phyloP scores from a whole-genome alignment of 2,888 invertebrate genomes.

The Erynnis tages region DNA sequence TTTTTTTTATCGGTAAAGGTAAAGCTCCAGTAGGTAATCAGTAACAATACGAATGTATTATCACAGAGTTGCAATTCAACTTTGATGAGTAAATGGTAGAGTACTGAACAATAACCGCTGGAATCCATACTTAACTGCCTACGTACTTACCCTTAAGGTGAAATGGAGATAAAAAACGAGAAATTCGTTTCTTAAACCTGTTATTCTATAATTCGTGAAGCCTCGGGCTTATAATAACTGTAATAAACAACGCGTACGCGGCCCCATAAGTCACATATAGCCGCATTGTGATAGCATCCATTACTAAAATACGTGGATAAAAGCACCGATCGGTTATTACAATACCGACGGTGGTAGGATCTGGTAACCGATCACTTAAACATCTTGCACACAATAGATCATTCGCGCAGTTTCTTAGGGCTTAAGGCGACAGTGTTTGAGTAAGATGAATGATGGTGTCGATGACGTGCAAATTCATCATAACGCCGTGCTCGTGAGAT shows the following conservation, averaged over 20 bases:
- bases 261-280: constrained; percentile 62
- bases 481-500: not conserved
- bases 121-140: constrained; percentile 10
- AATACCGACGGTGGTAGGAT: constrained; percentile 14
- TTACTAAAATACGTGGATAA: constrained; percentile 43
- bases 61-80: constrained; percentile 32
- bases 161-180: constrained; percentile 41
- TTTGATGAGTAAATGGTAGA: constrained; percentile 26
- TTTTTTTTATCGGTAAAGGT: no score
- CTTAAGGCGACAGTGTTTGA: constrained; percentile 10
- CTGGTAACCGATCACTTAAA: constrained; percentile 13
- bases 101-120: constrained; percentile 29
- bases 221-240: constrained; percentile 65
- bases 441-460: constrained; percentile 2
- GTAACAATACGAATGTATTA: not conserved
- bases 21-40: no score
- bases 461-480: constrained; percentile 13
- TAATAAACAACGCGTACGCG: constrained; percentile 57
- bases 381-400: constrained; percentile 7
- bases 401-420: constrained; percentile 1
- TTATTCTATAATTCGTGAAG: constrained; percentile 61
- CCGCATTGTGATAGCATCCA: constrained; percentile 38
- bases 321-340: constrained; percentile 38
- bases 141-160: constrained; percentile 35
- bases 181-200: constrained; percentile 37